Base-by-base conservation (phyloP, 2,888 invertebrate species). In the Aphidius colemani region DNA sequence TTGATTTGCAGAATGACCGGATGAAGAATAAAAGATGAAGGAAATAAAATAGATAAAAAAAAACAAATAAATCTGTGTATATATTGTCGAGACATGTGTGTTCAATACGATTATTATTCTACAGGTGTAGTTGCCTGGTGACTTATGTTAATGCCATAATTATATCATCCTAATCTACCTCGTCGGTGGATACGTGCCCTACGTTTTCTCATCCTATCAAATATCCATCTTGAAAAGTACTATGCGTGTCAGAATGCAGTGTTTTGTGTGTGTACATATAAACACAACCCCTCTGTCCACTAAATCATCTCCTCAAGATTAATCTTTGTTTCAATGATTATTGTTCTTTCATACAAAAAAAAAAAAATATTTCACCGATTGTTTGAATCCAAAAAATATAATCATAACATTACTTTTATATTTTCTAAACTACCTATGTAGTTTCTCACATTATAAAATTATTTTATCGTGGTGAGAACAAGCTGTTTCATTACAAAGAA, bases 81-180 rank as follows among this genome's bases (percentile, higher is more conserved):
- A 55, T 48, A 55, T 41, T 55, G 45, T 48, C 55, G 43, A 59
- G 69, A 72, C 75, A 76, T 75, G 74, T 74, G 77, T 78, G 78
- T 80, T 79, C 75, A 76, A 76, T 77, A 57, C 3, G 3, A 30
- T 30, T 30, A 30, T 30, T 30, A 30, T 30, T 13, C 18, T 7
- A 49, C 49, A 13, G n/a, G 11, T 49, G 49, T 30, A 69, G 72
- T 72, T 72, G 74, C 66, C 66, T 67, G 77, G 75, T 80, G 80
- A 81, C 81, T 82, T 82, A 82, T 82, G 81, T 80, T 82, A 82
- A 82, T 80, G 76, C 74, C 74, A 79, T 80, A 82, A 82, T 82
- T 82, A 82, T 82, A 82, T 82, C 81, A 79, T 78, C 77, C 79
- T 80, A 81, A 81, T 82, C 82, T 81, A 76, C 75, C 74, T 72